Conservation (phyloP, 2,797 vertebrate species). For the Mallotus villosus region DNA sequence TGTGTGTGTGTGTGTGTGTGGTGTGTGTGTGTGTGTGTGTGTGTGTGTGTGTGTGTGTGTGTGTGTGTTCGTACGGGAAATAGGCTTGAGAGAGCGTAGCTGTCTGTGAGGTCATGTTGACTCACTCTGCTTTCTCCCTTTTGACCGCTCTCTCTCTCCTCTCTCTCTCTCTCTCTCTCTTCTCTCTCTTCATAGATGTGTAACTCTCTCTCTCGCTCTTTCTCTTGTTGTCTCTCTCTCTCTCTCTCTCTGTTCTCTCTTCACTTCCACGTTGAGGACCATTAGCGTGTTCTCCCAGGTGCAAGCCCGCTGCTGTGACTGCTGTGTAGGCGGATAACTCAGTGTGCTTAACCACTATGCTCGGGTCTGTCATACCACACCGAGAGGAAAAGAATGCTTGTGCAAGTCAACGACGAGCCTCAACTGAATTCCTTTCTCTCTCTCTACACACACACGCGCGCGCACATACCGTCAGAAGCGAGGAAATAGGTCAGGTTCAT, state of each 20-base stretch:
- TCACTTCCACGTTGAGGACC: background rate
- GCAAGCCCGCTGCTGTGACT: background rate
- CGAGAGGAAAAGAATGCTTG: slow-evolving; percentile 38
- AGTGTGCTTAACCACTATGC: background rate
- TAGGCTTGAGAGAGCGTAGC: too few species aligned
- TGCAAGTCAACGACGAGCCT: slow-evolving; percentile 47
- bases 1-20: too few species aligned
- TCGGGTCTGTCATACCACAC: slow-evolving; percentile 40
- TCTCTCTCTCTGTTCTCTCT: background rate
- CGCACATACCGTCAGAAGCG: slow-evolving; percentile 28
- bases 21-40: too few species aligned
- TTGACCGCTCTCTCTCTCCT: slow-evolving; percentile 13
- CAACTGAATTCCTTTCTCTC: slow-evolving; percentile 17
- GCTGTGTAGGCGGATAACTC: background rate
- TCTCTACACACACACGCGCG: slow-evolving; percentile 33
- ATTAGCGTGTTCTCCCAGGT: background rate
- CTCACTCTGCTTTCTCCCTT: slow-evolving; percentile 5
- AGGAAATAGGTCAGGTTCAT: slow-evolving; percentile 54
- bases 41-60: too few species aligned
- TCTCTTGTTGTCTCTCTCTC: background rate
- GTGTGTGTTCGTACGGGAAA: too few species aligned
- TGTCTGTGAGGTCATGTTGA: too few species aligned
- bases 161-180: background rate
- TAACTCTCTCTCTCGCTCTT: slow-evolving; percentile 5
- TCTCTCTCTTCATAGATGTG: background rate